phyloP scores from a whole-genome alignment of 2,888 invertebrate species.

The Ophion ventricosus region DNA sequence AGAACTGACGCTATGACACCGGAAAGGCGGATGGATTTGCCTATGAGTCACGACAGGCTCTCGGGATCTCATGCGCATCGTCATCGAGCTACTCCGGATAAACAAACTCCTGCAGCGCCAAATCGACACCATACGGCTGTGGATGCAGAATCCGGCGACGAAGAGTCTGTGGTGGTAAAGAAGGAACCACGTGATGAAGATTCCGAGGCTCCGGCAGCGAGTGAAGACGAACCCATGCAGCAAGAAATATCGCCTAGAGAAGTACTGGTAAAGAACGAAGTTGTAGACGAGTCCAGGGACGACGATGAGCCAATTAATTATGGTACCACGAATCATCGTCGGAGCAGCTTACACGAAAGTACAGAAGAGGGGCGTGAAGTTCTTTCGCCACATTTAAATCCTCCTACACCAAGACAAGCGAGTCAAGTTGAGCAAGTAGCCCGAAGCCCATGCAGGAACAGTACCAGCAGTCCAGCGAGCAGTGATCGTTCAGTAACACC shows the following conservation, averaged over 20 bases:
- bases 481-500: slow-evolving; percentile 91
- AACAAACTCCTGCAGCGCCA: slow-evolving; percentile 86
- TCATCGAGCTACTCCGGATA: slow-evolving; percentile 89
- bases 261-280: slow-evolving; percentile 87
- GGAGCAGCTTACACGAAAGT: slow-evolving; percentile 78
- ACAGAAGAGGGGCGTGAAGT: slow-evolving; percentile 81
- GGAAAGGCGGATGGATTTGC: slow-evolving; percentile 88
- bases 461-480: slow-evolving; percentile 89
- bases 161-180: slow-evolving; percentile 85
- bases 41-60: slow-evolving; percentile 74
- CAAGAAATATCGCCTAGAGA: slow-evolving; percentile 83
- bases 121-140: slow-evolving; percentile 81
- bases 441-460: slow-evolving; percentile 87
- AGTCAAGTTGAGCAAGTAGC: slow-evolving; percentile 81
- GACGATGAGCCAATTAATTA: slow-evolving; percentile 82
- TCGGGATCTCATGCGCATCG: slow-evolving; percentile 82
- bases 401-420: slow-evolving; percentile 85
- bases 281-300: slow-evolving; percentile 85
- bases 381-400: slow-evolving; percentile 79
- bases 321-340: slow-evolving; percentile 73
- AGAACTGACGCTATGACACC: slow-evolving; percentile 92
- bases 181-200: slow-evolving; percentile 84
- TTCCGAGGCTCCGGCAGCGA: slow-evolving; percentile 82
- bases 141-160: slow-evolving; percentile 84
- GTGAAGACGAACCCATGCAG: slow-evolving; percentile 83